Evolutionary conservation across 2,113 vertebrate species (phyloP).

Genomic region (Charadrius vociferus): DNA sequence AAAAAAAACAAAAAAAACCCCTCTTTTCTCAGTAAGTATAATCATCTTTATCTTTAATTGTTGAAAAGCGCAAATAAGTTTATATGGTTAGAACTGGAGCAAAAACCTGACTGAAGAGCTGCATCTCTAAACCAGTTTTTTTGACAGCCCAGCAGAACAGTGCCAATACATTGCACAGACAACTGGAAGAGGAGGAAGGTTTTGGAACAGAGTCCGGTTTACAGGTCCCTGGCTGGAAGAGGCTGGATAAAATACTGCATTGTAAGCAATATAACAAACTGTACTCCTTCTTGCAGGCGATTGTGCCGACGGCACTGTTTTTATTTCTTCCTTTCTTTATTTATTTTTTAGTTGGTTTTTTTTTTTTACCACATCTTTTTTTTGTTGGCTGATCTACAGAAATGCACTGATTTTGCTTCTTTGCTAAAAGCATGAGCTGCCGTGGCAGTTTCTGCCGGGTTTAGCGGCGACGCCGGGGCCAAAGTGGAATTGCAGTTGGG

Average conservation of each 20-base stretch:
- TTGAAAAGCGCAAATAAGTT: conserved; percentile 29
- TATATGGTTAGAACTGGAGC: conserved; percentile 71
- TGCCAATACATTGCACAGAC: conserved; percentile 83
- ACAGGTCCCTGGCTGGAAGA: conserved; percentile 85
- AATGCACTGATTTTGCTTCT: conserved; percentile 65
- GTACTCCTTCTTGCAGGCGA: conserved; percentile 80
- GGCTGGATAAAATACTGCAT: conserved; percentile 87
- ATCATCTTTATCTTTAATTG: conserved; percentile 28
- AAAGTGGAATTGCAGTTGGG: neutral
- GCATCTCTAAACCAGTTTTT: conserved; percentile 84
- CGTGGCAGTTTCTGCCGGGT: conserved; percentile 62
- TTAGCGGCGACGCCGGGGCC: neutral
- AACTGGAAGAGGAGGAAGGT: conserved; percentile 86
- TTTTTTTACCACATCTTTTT: conserved; percentile 63
- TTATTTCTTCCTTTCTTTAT: conserved; percentile 33
- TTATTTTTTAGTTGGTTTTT: neutral
- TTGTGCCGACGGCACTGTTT: conserved; percentile 71
- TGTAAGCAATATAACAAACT: conserved; percentile 87
- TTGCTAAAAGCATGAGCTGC: conserved; percentile 62
- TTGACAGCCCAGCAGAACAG: conserved; percentile 84
- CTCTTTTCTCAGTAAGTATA: conserved; percentile 57
- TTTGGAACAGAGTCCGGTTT: conserved; percentile 85
- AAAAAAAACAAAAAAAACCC: neutral
- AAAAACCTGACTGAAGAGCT: conserved; percentile 78
- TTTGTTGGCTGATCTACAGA: conserved; percentile 76